phyloP scores from a whole-genome alignment of 2,888 invertebrate genomes.

The Limnephilus lunatus region DNA sequence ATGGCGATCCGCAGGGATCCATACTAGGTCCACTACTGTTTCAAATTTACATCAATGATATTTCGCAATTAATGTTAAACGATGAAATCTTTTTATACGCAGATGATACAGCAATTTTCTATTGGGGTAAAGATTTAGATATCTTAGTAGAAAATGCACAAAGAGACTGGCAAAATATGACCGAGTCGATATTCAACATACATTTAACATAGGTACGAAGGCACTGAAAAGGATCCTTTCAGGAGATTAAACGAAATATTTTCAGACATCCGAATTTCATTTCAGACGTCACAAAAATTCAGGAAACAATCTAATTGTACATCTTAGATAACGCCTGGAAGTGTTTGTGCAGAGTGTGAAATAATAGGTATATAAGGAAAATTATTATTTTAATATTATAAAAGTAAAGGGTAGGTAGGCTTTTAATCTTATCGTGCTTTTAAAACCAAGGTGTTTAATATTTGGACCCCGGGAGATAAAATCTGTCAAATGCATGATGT shows the following conservation, averaged over 20 bases:
- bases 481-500: neutral
- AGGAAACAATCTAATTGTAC: neutral
- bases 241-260: neutral
- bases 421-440: neutral
- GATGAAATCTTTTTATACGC: no score
- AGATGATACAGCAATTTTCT: no score
- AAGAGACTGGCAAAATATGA: no score
- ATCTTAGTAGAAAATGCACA: no score
- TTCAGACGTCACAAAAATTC: neutral
- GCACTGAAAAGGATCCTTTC: neutral
- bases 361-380: neutral
- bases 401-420: neutral
- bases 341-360: neutral
- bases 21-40: no score
- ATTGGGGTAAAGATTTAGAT: no score
- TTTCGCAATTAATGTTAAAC: no score
- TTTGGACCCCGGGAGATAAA: neutral
- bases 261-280: neutral
- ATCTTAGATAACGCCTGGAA: neutral
- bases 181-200: no score
- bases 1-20: no score
- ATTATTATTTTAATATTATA: neutral
- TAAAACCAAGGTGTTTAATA: constrained; percentile 2
- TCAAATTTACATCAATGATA: no score
- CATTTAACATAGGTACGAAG: no score